These are phyloP conservation scores for Ctenosaura bakeri DNA, from an alignment of 2,797 vertebrate species.

Conservation along the genomic window DNA sequence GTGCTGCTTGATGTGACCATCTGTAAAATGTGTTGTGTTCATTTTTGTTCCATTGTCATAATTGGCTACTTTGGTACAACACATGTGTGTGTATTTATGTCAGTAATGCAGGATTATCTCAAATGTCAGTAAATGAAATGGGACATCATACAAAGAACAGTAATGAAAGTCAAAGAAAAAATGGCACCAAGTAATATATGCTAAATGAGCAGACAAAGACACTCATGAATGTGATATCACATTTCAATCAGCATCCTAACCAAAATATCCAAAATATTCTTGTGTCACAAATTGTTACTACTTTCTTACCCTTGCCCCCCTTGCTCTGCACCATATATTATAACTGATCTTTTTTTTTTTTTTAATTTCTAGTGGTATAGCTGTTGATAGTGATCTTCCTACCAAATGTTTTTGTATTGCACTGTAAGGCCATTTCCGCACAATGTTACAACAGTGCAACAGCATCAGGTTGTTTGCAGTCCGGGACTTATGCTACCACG, in stretches of 20 bases:
- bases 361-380: background rate
- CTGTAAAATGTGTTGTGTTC: too few species aligned
- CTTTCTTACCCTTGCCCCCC: too few species aligned
- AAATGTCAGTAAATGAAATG: background rate
- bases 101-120: too few species aligned
- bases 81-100: background rate
- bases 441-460: too few species aligned
- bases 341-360: background rate
- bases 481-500: too few species aligned
- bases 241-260: background rate
- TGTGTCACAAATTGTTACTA: background rate
- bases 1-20: too few species aligned
- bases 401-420: background rate
- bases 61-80: too few species aligned
- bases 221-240: background rate
- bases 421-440: background rate
- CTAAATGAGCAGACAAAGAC: background rate
- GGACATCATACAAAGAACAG: background rate
- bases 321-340: background rate
- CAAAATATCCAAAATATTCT: background rate
- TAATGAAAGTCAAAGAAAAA: background rate
- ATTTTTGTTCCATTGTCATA: too few species aligned
- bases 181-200: background rate
- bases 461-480: too few species aligned
- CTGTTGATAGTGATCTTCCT: background rate